Evolutionary conservation across 2,113 vertebrate genomes (phyloP).

Genomic region (Gambusia affinis): DNA sequence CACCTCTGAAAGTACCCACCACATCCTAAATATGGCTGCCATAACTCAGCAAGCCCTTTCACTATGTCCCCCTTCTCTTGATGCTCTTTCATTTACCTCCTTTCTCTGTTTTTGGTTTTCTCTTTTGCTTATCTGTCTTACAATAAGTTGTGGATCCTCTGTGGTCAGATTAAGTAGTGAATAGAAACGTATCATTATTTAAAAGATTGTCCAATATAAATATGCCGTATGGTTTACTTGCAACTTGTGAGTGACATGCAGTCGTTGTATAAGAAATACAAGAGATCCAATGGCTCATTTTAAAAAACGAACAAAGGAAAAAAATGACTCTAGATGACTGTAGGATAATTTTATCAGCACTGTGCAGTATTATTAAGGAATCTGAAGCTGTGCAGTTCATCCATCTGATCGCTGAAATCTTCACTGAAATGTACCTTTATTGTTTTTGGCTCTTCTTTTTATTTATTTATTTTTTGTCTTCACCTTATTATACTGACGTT

Average conservation of each 20-base stretch:
- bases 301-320: not conserved
- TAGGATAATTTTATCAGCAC: not conserved
- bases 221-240: too few species aligned
- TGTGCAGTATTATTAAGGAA: not conserved
- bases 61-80: slow-evolving; percentile 46
- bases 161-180: slow-evolving; percentile 10
- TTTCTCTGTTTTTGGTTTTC: slow-evolving; percentile 29
- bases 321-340: not conserved
- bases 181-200: not conserved
- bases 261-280: not conserved
- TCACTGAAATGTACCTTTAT: slow-evolving; percentile 34
- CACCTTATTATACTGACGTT: not conserved
- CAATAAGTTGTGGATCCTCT: slow-evolving; percentile 23
- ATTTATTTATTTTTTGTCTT: not conserved
- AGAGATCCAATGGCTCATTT: not conserved
- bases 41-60: slow-evolving; percentile 59
- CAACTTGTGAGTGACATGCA: not conserved
- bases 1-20: slow-evolving; percentile 25
- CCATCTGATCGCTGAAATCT: slow-evolving; percentile 40
- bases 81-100: slow-evolving; percentile 39
- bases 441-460: too few species aligned
- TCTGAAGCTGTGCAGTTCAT: slow-evolving; percentile 30
- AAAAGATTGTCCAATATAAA: not conserved
- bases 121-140: slow-evolving; percentile 12
- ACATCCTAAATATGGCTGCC: slow-evolving; percentile 63